These are phyloP conservation scores for Scaptodrosophila latifasciaeformis DNA, from an alignment of 2,888 invertebrate genomes.

Conservation along the genomic window DNA sequence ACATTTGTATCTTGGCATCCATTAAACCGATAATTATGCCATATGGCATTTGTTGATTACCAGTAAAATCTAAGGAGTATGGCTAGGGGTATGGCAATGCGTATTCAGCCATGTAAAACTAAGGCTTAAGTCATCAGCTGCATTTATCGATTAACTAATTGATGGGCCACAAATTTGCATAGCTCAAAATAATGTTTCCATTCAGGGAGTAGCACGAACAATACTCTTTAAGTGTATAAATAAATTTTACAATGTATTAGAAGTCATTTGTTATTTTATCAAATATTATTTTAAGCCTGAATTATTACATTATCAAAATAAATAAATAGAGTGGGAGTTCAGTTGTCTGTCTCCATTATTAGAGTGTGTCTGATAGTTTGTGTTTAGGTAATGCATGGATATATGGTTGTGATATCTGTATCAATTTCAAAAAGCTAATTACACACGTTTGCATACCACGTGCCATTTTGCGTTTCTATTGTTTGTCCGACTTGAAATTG, in stretches of 20 bases:
- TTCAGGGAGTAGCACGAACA: too few species aligned
- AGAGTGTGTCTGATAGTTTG: background rate
- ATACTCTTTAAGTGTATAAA: too few species aligned
- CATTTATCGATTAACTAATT: constrained; percentile 44
- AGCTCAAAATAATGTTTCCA: too few species aligned
- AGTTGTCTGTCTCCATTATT: too few species aligned
- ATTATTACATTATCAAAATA: too few species aligned
- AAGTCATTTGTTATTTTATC: too few species aligned
- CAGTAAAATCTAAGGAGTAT: constrained; percentile 4
- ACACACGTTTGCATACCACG: constrained; percentile 58
- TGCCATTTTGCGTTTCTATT: constrained; percentile 27
- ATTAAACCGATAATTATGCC: constrained; percentile 53
- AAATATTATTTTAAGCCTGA: too few species aligned
- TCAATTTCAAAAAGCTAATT: constrained; percentile 54
- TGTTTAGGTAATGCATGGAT: background rate
- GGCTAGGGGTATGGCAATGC: background rate
- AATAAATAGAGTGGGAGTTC: too few species aligned
- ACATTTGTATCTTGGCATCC: constrained; percentile 22
- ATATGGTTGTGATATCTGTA: constrained; percentile 7
- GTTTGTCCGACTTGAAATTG: constrained; percentile 37
- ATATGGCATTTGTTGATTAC: constrained; percentile 43
- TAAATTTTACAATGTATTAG: too few species aligned
- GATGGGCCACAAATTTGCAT: too few species aligned
- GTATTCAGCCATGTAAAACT: constrained; percentile 40
- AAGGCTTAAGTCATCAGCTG: constrained; percentile 35